A percentile compares a stretch with the other conserved stretches of the same genome.
These are phyloP conservation scores for Pleuronectes platessa DNA, from an alignment of 2,113 vertebrate genomes.

Conservation along the genomic window DNA sequence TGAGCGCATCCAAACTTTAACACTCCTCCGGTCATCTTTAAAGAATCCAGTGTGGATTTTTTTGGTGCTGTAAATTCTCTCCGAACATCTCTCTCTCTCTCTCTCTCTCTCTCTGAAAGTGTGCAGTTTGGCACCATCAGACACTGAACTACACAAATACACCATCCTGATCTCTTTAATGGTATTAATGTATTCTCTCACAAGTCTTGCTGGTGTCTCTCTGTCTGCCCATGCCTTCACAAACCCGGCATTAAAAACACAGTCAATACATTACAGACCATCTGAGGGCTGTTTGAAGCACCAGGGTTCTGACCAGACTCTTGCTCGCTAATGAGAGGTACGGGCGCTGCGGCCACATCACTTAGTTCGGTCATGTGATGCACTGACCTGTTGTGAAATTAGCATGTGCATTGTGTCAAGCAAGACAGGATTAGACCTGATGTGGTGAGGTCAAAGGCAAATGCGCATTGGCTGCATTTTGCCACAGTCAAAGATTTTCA, in stretches of 20 bases:
- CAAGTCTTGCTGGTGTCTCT: slow-evolving; percentile 27
- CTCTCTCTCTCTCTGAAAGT: slow-evolving; percentile 17
- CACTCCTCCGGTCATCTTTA: slow-evolving; percentile 39
- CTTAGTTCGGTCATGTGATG: neutral
- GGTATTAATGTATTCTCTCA: slow-evolving; percentile 52
- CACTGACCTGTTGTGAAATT: slow-evolving; percentile 25
- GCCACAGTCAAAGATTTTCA: neutral
- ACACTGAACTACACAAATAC: slow-evolving; percentile 35
- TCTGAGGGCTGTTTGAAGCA: slow-evolving; percentile 6
- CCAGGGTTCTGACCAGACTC: neutral
- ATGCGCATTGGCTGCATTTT: neutral
- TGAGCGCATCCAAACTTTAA: slow-evolving; percentile 29
- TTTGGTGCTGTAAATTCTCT: slow-evolving; percentile 30
- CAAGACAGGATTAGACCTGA: slow-evolving; percentile 2
- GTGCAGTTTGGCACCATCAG: slow-evolving; percentile 30
- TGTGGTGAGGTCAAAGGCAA: slow-evolving; percentile 3
- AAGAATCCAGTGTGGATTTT: slow-evolving; percentile 21
- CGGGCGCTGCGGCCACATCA: slow-evolving; percentile 4
- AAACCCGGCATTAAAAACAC: slow-evolving; percentile 40
- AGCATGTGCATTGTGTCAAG: neutral
- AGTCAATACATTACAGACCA: slow-evolving; percentile 28
- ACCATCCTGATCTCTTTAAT: slow-evolving; percentile 28
- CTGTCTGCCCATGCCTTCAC: neutral
- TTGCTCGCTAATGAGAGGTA: slow-evolving; percentile 39
- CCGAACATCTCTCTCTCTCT: slow-evolving; percentile 20